Evolutionary conservation across 1,140 invertebrate genomes (phyloP).

Genomic region (Aphelinus atriplicis): DNA sequence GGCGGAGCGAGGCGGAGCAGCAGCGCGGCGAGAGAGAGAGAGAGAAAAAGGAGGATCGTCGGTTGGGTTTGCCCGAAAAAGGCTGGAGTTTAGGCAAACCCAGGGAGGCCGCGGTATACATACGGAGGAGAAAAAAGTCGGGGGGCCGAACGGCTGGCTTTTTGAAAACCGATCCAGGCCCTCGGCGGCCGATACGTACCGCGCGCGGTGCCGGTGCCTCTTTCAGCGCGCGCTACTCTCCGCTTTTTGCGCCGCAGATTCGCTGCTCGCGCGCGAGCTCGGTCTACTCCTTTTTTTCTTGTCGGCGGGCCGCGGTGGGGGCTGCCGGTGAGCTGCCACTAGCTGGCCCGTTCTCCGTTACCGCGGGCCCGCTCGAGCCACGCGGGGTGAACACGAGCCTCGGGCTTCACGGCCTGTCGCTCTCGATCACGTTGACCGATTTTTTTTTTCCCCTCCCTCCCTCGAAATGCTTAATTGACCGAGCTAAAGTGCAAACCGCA

Average conservation of each 20-base stretch:
- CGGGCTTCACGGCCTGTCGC: slow-evolving; percentile 62
- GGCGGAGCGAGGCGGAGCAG: too few species aligned
- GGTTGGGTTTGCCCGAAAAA: too few species aligned
- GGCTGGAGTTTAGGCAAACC: too few species aligned
- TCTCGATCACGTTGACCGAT: slow-evolving; percentile 59
- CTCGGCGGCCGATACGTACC: slow-evolving; percentile 32
- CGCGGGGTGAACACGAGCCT: slow-evolving; percentile 54
- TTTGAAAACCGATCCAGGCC: slow-evolving; percentile 61
- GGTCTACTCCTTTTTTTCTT: not conserved
- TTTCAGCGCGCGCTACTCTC: not conserved
- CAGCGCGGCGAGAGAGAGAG: too few species aligned
- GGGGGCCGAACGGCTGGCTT: slow-evolving; percentile 39
- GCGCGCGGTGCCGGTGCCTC: slow-evolving; percentile 38
- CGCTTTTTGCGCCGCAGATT: too few species aligned
- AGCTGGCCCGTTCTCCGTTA: slow-evolving; percentile 1
- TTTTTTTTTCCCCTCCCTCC: slow-evolving; percentile 40
- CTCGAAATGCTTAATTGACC: slow-evolving; percentile 61
- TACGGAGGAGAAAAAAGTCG: slow-evolving; percentile 43
- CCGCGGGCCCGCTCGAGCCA: not conserved
- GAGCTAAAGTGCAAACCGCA: slow-evolving; percentile 48
- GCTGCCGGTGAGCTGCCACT: not conserved
- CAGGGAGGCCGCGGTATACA: too few species aligned
- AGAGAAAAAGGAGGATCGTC: too few species aligned
- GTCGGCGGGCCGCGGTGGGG: too few species aligned
- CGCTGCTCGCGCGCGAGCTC: too few species aligned